Conservation (phyloP, 2,888 invertebrate species). For the Acleris sparsana region DNA sequence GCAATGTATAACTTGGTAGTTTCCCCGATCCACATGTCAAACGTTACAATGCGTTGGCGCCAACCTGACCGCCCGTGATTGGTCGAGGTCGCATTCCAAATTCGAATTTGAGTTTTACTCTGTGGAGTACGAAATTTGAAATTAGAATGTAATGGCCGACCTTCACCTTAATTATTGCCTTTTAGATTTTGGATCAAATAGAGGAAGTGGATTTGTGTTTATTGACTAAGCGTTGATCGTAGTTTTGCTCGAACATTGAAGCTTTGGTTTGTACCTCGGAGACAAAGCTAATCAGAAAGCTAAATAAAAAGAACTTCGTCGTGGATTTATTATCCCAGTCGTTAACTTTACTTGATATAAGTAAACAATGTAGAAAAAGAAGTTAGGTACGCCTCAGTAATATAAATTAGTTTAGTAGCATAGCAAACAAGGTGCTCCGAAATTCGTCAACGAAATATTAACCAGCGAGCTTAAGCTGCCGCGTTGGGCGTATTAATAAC, state of each 20-base stretch:
- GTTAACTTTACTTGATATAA: too few relatives aligned
- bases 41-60: background rate
- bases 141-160: slow-evolving; percentile 40
- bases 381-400: too few relatives aligned
- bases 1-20: background rate
- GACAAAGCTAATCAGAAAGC: too few relatives aligned
- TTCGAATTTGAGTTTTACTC: slow-evolving; percentile 46
- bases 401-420: too few relatives aligned
- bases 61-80: slow-evolving; percentile 44
- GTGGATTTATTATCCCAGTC: too few relatives aligned
- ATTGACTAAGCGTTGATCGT: slow-evolving; percentile 37
- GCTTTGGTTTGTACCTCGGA: too few relatives aligned
- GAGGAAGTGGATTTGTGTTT: slow-evolving; percentile 38
- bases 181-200: slow-evolving; percentile 30
- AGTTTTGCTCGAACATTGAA: slow-evolving; percentile 7
- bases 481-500: too few relatives aligned
- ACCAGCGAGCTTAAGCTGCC: too few relatives aligned
- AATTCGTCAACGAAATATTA: too few relatives aligned
- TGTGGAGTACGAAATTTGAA: slow-evolving; percentile 48
- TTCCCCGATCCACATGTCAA: slow-evolving; percentile 7
- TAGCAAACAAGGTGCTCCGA: too few relatives aligned
- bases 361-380: too few relatives aligned
- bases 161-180: slow-evolving; percentile 39
- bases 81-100: slow-evolving; percentile 51
- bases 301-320: too few relatives aligned